phyloP scores from a whole-genome alignment of 2,888 invertebrate genomes.

The Gryllus longicercus region DNA sequence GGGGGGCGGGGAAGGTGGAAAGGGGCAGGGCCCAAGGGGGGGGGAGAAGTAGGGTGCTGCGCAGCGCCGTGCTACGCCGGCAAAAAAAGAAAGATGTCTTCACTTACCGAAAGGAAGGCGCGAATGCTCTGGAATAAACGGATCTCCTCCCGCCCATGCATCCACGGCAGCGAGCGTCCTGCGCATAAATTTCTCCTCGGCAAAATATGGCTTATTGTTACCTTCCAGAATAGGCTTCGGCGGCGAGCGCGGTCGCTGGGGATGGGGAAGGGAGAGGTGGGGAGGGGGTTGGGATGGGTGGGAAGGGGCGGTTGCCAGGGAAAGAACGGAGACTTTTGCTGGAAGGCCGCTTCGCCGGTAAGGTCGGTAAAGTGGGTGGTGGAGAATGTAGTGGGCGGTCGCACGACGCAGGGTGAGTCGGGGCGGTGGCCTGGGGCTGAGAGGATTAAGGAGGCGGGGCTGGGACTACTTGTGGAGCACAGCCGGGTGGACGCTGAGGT shows the following conservation, averaged over 20 bases:
- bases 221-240: background rate
- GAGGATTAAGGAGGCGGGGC: too few species aligned
- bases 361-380: too few species aligned
- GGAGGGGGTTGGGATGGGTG: background rate
- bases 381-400: too few species aligned
- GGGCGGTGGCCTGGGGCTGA: too few species aligned
- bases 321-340: too few species aligned
- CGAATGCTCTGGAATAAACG: background rate
- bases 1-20: background rate
- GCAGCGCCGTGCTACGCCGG: too few species aligned
- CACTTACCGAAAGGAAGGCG: background rate
- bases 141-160: background rate
- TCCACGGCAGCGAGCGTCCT: background rate
- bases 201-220: constrained; percentile 17
- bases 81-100: background rate
- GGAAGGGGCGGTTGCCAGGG: too few species aligned
- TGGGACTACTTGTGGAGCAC: too few species aligned
- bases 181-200: background rate
- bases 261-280: background rate
- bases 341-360: too few species aligned
- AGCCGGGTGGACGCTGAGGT: too few species aligned
- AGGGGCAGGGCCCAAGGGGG: background rate
- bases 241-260: background rate
- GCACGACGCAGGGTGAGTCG: too few species aligned
- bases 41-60: background rate